Base-by-base conservation (phyloP, 2,888 invertebrate genomes). In the Galerucella pusilla region DNA sequence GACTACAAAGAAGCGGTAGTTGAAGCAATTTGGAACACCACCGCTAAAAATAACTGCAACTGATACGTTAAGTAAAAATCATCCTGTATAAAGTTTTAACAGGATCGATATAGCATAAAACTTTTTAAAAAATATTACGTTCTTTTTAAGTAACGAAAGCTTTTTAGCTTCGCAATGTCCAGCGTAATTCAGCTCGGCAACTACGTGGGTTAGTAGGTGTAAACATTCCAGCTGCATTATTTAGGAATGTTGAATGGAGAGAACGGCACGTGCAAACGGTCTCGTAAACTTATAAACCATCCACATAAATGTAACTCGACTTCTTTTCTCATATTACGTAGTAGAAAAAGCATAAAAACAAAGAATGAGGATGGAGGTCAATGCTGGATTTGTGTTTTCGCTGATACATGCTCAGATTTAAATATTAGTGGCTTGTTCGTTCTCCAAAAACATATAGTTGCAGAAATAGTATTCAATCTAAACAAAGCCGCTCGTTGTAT, bases 201-300 rank as follows among this genome's bases (percentile, higher is more conserved):
- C 57, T 20, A 69, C 61, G 69, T 61, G 69, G 61, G 61, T 69
- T 46, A 69, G 61, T 60, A 61, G 46, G 69, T 61, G 69, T 54
- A 69, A 69, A 69, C 61, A 69, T 59, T 61, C 61, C 61, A 46
- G 46, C 49, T 69, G 61, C 25, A 69, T 69, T 69, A 69, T 69
- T 69, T 69, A 69, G 49, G 69, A 61, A 20, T 61, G 60, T 35
- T 25, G 69, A 69, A 69, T 28, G 61, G 49, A 60, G 61, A 49
- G 35, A 46, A 57, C 46, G 69, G 69, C 69, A 69, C 69, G 59
- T 61, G 69, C 49, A 61, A 69, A 69, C 69, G 61, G 25, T 69
- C 69, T 61, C 69, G 61, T 61, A 69, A 12, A 35, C 42, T 61
- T 61, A 69, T 61, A 69, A 61, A 69, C 46, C 60, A 46, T 69